phyloP scores from a whole-genome alignment of 2,113 vertebrate genomes.

The Cyanoramphus novaezelandiae region DNA sequence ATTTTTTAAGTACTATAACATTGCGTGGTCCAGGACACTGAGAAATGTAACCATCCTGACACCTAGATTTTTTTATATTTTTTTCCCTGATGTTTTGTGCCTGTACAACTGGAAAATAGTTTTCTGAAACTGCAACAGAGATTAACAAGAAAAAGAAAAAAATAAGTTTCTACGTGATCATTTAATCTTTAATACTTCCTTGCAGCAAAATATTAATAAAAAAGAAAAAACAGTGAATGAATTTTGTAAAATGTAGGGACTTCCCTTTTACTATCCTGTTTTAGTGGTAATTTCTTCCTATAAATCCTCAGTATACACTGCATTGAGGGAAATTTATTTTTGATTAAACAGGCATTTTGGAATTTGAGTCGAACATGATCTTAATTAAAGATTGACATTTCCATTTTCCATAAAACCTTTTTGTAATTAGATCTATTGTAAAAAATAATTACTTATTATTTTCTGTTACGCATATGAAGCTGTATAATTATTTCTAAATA shows the following conservation, averaged over 20 bases:
- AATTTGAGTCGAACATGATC: not conserved
- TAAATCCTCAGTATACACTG: not conserved
- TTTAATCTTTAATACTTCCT: not conserved
- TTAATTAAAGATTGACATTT: slow-evolving; percentile 57
- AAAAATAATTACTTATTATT: slow-evolving; percentile 43
- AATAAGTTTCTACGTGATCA: not conserved
- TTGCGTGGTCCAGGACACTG: not conserved
- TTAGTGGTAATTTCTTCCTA: not conserved
- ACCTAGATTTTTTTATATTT: not conserved
- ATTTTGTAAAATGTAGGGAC: not conserved
- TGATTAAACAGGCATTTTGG: not conserved
- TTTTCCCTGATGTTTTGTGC: not conserved
- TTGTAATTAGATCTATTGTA: slow-evolving; percentile 26
- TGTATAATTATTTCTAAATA: slow-evolving; percentile 34
- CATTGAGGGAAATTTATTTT: not conserved
- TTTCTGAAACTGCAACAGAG: not conserved
- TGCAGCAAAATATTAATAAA: not conserved
- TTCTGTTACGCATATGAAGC: not conserved
- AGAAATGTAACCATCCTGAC: not conserved
- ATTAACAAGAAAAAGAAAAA: not conserved
- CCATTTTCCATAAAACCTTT: slow-evolving; percentile 28
- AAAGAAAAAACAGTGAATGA: not conserved
- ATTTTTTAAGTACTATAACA: not conserved
- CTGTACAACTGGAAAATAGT: not conserved
- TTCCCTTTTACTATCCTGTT: not conserved